Conservation (phyloP, 2,888 invertebrate species). For the Linnaemya vulpina region DNA sequence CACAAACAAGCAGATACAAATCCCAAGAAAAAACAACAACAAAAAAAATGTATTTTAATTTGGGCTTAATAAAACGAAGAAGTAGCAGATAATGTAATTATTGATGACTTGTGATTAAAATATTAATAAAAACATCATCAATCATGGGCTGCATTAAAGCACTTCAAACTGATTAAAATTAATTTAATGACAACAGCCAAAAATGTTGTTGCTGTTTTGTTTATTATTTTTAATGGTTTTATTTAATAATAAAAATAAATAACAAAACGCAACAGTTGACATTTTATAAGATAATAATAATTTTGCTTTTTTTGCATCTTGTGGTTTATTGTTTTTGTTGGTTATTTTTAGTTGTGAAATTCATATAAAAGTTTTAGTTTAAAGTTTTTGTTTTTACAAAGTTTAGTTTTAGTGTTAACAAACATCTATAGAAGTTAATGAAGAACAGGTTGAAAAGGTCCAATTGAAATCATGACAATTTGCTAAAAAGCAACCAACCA, state of each 20-base stretch:
- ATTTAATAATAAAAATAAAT: slow-evolving; percentile 24
- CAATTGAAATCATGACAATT: slow-evolving; percentile 37
- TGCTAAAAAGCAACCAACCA: neutral
- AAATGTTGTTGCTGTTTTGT: neutral
- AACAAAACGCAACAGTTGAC: slow-evolving; percentile 33
- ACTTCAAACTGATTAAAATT: slow-evolving; percentile 66
- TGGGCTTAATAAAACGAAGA: slow-evolving; percentile 7
- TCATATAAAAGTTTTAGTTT: too few species aligned
- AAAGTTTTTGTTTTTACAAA: too few species aligned
- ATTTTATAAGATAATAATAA: slow-evolving; percentile 63
- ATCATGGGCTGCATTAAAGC: slow-evolving; percentile 47
- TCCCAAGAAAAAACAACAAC: too few species aligned
- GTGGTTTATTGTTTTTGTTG: neutral
- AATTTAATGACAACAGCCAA: slow-evolving; percentile 44
- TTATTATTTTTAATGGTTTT: slow-evolving; percentile 14
- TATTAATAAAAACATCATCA: slow-evolving; percentile 60
- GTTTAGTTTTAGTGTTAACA: slow-evolving; percentile 19
- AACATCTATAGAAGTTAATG: slow-evolving; percentile 59
- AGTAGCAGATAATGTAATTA: slow-evolving; percentile 51
- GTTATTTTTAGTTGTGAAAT: neutral
- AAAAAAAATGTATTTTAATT: neutral
- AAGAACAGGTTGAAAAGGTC: slow-evolving; percentile 70
- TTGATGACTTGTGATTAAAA: slow-evolving; percentile 64
- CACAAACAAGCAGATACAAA: slow-evolving; percentile 4
- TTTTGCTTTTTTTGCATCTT: slow-evolving; percentile 42